A percentile compares a stretch with the other conserved stretches of the same genome.
These are phyloP conservation scores for Cephalopterus ornatus DNA, from an alignment of 2,113 vertebrate genomes.

Conservation along the genomic window DNA sequence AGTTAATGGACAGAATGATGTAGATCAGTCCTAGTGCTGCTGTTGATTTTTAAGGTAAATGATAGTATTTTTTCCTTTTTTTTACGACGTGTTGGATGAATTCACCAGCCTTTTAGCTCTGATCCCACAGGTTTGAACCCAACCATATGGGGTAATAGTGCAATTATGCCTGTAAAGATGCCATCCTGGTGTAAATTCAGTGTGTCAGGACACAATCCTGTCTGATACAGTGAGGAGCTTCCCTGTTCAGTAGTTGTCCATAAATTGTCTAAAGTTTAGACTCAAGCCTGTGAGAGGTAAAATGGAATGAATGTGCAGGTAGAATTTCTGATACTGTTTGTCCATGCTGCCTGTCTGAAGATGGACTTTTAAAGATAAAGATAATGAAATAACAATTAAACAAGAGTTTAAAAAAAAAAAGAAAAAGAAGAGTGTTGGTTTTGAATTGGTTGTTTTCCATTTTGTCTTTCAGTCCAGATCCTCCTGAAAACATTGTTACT, in stretches of 20 bases:
- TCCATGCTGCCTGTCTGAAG: not conserved
- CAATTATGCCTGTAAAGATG: not conserved
- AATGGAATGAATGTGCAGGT: not conserved
- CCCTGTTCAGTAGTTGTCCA: not conserved
- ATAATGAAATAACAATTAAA: not conserved
- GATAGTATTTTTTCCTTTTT: not conserved
- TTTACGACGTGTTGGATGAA: not conserved
- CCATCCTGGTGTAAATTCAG: not conserved
- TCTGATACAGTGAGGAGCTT: not conserved
- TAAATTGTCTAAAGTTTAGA: not conserved
- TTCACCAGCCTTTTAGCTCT: not conserved
- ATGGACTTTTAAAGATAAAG: not conserved
- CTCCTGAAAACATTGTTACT: slow-evolving; percentile 72
- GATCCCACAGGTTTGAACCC: not conserved
- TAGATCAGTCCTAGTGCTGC: not conserved
- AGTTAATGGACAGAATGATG: not conserved
- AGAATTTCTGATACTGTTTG: not conserved
- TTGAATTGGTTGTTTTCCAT: not conserved
- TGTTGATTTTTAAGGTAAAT: not conserved
- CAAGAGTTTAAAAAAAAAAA: not conserved
- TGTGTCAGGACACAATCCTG: not conserved
- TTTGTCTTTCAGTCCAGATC: slow-evolving; percentile 72
- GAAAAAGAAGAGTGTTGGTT: not conserved
- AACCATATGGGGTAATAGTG: not conserved
- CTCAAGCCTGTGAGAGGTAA: not conserved